Base-by-base conservation (phyloP, 2,797 vertebrate genomes). In the Fistularia commersonii region DNA sequence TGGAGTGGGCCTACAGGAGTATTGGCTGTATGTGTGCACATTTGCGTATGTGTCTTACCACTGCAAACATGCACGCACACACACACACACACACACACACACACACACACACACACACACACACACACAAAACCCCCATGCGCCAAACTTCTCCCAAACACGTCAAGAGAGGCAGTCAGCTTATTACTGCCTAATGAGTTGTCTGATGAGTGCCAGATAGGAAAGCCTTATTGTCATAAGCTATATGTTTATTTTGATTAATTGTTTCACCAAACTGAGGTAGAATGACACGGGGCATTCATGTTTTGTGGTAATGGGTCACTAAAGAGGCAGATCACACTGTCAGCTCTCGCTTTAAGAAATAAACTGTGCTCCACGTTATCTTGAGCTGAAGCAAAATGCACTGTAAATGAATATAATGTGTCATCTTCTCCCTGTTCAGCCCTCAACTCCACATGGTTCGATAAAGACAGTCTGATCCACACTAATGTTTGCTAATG, bases 131-230 rank as follows among this genome's bases (percentile, higher is more conserved):
- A 57, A 69, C 75, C 77, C 75, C 80, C 58, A 57, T 66, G 74
- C 51, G 54, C 70, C 79, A 70, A 75, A 76, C 74, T 76, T 77
- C 79, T 74, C 79, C 72, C 76, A 75, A 81, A 86, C 82, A 74
- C 55, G 74, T 84, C 77, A 72, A 82, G 80, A 78, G 77, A 74
- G 64, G 71, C 72, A 74, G 76, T 77, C 66, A 66, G 72, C 86
- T 89, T 80, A 82, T 89, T 88, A 85, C 76, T 71, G 82, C 76
- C 84, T 88, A 90, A 91, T 89, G 86, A 90, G 77, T 89, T 85
- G 76, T 84, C 83, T 88, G 84, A 87, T 91, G 86, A 87, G 77
- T 64, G 64, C 65, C 11, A 63, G 86, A 82, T 84, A 88, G 78
- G 82, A 87, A 88, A 85, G 77, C 79, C 75, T 83, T 85, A 86